These are phyloP conservation scores for Wasmannia auropunctata DNA, from an alignment of 1,140 invertebrate species.

Conservation along the genomic window DNA sequence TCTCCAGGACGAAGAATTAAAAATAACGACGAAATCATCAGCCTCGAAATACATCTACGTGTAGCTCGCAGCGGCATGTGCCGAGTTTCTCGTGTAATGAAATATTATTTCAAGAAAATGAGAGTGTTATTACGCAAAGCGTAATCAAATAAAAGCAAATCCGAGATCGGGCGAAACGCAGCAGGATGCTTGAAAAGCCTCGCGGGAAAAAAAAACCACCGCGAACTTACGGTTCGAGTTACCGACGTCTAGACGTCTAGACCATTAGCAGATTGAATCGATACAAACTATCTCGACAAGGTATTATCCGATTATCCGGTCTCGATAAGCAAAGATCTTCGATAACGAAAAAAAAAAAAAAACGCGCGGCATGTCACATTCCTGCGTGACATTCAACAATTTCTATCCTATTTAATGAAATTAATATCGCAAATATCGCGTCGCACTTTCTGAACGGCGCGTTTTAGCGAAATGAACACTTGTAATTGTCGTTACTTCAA, in stretches of 20 bases:
- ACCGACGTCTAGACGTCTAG: conserved; percentile 59
- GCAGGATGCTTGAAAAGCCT: not conserved
- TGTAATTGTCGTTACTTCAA: not conserved
- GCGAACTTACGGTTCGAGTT: conserved; percentile 42
- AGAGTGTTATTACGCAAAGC: not conserved
- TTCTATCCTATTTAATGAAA: not conserved
- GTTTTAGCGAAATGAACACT: conserved; percentile 3
- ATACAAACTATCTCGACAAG: conserved; percentile 40
- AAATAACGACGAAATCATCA: not conserved
- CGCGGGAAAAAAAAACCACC: conserved; percentile 25
- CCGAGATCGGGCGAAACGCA: conserved; percentile 8
- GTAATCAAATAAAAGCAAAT: conserved; percentile 13
- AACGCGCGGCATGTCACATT: not conserved
- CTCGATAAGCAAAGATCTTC: conserved; percentile 45
- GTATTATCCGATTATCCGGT: conserved; percentile 26
- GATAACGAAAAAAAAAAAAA: conserved; percentile 2
- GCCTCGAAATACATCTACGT: not conserved
- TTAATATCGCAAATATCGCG: not conserved
- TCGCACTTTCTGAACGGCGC: not conserved
- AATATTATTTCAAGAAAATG: conserved; percentile 7
- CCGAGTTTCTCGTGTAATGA: not conserved
- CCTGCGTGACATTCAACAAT: not conserved
- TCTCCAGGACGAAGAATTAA: not conserved
- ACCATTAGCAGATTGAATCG: conserved; percentile 56
- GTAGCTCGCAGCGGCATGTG: not conserved